Base-by-base conservation (phyloP, 1,140 invertebrate genomes). In the Lethrus apterus region DNA sequence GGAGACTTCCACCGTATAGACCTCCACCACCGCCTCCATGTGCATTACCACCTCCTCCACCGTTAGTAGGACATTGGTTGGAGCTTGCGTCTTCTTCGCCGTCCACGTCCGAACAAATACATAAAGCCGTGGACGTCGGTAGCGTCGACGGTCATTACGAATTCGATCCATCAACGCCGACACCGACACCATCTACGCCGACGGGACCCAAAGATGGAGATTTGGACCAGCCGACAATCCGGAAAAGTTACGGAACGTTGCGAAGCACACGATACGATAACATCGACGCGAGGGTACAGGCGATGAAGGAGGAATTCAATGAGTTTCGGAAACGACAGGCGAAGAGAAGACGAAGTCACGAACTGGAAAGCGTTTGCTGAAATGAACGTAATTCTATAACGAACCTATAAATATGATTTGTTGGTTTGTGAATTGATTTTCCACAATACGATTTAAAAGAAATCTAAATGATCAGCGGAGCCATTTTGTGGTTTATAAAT, bases 101-200 rank as follows among this genome's bases (percentile, higher is more conserved):
- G 10, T 72, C 72, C 8, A 68, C 71, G 18, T 75, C 65, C 15
- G 73, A 72, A 29, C 63, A 72, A 41, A 52, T 63, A 20, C 54
- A 44, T 26, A 76, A 73, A 50, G 69, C 76, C 4, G 68, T 83
- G 8, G 89, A 93, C 67, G 80, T 84, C 42, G 81, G 83, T 47
- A 93, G 89, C 57, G 91, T 93, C 29, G 93, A 95, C 67, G 90
- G 89, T 33, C 92, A 95, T 66, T 96, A 95, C 69, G 92, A 95
- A 69, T 95, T 93, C 71, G 89, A 93, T 67, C 81, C 81, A 10
- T 76, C 78, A 1, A 79, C 78, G 5, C 78, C 79, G 24, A 84
- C 84, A 14, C 83, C 86, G 7, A 83, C 86, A n/a, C 81, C 80
- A 18, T 80, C 80, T 1, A 81, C 80, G 11, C 81, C 81, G 0